Conservation (phyloP, 2,797 vertebrate genomes). For the Eupleurogrammus muticus region DNA sequence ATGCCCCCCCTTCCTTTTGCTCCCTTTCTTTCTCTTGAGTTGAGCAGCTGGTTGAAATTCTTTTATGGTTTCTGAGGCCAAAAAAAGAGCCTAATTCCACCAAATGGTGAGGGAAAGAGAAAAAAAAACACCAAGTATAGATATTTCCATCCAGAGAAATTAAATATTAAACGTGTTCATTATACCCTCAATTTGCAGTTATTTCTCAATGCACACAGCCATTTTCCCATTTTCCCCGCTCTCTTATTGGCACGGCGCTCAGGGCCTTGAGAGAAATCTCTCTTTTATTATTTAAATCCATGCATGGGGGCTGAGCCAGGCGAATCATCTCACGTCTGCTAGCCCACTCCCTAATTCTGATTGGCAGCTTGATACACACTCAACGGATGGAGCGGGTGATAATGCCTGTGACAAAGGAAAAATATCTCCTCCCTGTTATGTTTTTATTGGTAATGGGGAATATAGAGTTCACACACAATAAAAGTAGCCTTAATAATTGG, state of each 20-base stretch:
- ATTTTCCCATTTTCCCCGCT: constrained; percentile 82
- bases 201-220: constrained; percentile 85
- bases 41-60: constrained; percentile 76
- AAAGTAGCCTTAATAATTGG: constrained; percentile 87
- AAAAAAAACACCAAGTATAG: constrained; percentile 72
- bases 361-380: constrained; percentile 85
- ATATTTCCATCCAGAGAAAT: constrained; percentile 86
- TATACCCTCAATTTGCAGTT: constrained; percentile 89
- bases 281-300: constrained; percentile 91
- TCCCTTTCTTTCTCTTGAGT: constrained; percentile 42
- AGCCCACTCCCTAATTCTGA: constrained; percentile 85
- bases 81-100: constrained; percentile 75
- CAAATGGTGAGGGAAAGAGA: constrained; percentile 69
- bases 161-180: constrained; percentile 90
- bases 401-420: constrained; percentile 86
- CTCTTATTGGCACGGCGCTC: constrained; percentile 82
- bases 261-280: constrained; percentile 87
- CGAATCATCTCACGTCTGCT: constrained; percentile 84
- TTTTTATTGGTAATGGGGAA: constrained; percentile 88
- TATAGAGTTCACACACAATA: constrained; percentile 83
- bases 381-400: constrained; percentile 81
- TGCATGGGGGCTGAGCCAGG: constrained; percentile 83
- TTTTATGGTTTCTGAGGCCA: constrained; percentile 76
- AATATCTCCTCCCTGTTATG: constrained; percentile 87
- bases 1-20: constrained; percentile 48